These are phyloP conservation scores for Rhabdomys dilectus DNA, from an alignment of 2,113 vertebrate species.

Conservation along the genomic window DNA sequence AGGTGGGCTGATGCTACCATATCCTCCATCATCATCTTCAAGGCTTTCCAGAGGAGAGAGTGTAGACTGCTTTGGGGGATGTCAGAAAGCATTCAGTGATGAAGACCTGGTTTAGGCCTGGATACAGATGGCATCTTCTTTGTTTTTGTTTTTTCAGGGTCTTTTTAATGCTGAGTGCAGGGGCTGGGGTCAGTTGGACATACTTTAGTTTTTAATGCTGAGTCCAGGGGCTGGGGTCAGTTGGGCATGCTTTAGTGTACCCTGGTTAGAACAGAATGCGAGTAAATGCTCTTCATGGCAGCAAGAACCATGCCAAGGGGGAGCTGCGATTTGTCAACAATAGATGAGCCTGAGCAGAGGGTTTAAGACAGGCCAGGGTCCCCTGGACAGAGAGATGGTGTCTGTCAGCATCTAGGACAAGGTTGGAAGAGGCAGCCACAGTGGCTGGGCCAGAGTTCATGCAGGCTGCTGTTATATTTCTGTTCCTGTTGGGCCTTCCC, in stretches of 20 bases:
- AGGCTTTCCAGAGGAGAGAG: neutral
- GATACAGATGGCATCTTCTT: rapidly evolving
- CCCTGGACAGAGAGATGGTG: neutral
- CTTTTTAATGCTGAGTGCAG: neutral
- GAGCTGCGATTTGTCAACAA: neutral
- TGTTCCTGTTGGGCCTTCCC: neutral
- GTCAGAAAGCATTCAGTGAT: neutral
- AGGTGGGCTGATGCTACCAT: neutral
- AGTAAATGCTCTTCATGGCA: rapidly evolving
- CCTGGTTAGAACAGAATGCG: neutral
- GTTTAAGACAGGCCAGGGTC: neutral
- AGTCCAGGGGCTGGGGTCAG: neutral
- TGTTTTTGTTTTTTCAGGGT: neutral
- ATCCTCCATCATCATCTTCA: rapidly evolving
- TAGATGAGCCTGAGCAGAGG: neutral
- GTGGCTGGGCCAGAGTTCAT: neutral
- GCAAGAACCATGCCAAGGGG: neutral
- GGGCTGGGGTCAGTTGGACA: neutral
- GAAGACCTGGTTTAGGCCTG: neutral
- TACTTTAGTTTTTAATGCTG: no score
- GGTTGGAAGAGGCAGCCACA: neutral
- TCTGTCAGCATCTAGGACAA: neutral
- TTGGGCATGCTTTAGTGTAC: neutral
- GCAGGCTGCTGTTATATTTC: rapidly evolving
- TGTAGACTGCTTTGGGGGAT: neutral